phyloP scores from a whole-genome alignment of 2,797 vertebrate genomes.

The Threskiornis aethiopicus region DNA sequence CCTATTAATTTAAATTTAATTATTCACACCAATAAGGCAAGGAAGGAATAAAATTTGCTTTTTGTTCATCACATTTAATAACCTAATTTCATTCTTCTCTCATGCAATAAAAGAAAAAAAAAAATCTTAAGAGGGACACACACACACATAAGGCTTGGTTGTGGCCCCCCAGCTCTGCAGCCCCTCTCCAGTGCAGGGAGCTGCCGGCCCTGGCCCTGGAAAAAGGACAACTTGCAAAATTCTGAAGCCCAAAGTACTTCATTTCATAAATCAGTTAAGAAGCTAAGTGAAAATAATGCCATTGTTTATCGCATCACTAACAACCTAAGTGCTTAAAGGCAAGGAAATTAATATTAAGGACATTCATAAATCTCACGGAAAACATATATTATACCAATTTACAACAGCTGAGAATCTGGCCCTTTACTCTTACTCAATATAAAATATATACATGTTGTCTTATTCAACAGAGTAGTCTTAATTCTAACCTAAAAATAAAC shows the following conservation, averaged over 20 bases:
- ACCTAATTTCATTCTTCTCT: background rate
- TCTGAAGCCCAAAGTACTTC: background rate
- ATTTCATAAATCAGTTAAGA: conserved; percentile 52
- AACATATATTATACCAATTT: conserved; percentile 37
- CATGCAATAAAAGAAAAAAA: rapidly evolving
- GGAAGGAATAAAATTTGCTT: background rate
- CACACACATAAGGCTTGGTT: background rate
- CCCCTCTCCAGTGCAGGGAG: background rate
- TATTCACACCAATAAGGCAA: conserved; percentile 24
- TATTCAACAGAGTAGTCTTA: background rate
- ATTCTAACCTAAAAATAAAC: conserved; percentile 54
- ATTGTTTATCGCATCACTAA: conserved; percentile 68
- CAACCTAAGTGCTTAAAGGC: conserved; percentile 65
- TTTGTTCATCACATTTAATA: background rate
- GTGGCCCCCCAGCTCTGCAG: background rate
- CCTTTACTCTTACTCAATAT: background rate
- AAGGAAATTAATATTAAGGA: conserved; percentile 68
- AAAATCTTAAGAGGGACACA: background rate
- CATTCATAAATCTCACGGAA: conserved; percentile 52
- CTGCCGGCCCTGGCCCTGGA: background rate
- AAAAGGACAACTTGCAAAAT: conserved; percentile 14
- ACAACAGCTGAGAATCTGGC: background rate
- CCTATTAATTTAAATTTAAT: conserved; percentile 42
- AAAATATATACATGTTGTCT: background rate
- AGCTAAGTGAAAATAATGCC: conserved; percentile 63